Evolutionary conservation across 2,797 vertebrate genomes (phyloP).

Genomic region (Macrochelys suwanniensis): DNA sequence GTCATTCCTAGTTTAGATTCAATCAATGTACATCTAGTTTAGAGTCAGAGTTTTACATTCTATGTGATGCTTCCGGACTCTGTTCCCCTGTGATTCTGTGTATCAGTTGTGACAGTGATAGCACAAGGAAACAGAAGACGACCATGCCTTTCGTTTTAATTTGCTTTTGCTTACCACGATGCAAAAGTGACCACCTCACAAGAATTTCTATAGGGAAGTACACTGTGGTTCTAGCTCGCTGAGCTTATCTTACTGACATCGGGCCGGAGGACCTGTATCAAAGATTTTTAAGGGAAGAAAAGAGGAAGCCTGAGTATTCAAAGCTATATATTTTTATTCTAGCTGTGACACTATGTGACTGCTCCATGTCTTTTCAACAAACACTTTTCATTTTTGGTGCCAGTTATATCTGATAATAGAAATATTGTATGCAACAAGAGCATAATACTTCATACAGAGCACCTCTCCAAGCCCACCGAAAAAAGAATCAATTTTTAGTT

Average conservation of each 20-base stretch:
- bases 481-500: background rate
- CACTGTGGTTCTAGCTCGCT: background rate
- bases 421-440: background rate
- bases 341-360: slow-evolving; percentile 28
- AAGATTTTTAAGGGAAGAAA: slow-evolving; percentile 29
- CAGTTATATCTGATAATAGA: slow-evolving; percentile 1
- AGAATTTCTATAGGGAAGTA: background rate
- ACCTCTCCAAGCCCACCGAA: background rate
- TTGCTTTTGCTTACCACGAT: slow-evolving; percentile 29
- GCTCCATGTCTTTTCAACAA: slow-evolving; percentile 31
- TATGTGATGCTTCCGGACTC: background rate
- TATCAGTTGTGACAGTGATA: background rate
- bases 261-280: slow-evolving; percentile 24
- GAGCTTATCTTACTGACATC: background rate
- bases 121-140: slow-evolving; percentile 25
- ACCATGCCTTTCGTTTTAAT: slow-evolving; percentile 35
- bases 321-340: background rate
- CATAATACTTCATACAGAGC: slow-evolving; percentile 3
- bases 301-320: slow-evolving; percentile 1
- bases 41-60: slow-evolving; percentile 9
- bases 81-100: background rate
- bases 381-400: slow-evolving; percentile 35
- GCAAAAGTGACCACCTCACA: slow-evolving; percentile 27
- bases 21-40: slow-evolving; percentile 25
- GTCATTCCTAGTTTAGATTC: slow-evolving; percentile 33